Percentiles rank a stretch among this genome's conserved stretches.
Evolutionary conservation across 2,888 invertebrate species (phyloP).

Genomic region (Poecilus cupreus): DNA sequence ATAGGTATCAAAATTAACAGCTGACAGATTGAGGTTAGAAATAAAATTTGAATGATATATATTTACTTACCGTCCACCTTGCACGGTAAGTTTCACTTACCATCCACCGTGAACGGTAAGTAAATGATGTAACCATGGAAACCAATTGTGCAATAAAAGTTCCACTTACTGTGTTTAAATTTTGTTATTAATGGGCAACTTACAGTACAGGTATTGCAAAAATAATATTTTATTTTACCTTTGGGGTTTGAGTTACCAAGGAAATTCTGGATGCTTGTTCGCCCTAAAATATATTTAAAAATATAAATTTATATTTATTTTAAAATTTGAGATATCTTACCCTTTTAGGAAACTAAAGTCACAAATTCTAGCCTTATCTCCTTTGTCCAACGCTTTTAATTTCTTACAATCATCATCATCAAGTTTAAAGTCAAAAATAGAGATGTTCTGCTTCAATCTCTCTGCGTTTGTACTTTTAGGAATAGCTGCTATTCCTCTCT

Average conservation of each 20-base stretch:
- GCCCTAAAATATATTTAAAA: slow-evolving; percentile 67
- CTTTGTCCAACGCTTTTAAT: slow-evolving; percentile 79
- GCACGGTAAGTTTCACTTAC: no score
- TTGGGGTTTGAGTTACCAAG: slow-evolving; percentile 72
- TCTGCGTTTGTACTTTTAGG: slow-evolving; percentile 88
- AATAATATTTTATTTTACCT: no score
- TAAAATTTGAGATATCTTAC: slow-evolving; percentile 68
- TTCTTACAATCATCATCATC: slow-evolving; percentile 77
- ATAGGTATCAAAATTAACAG: no score
- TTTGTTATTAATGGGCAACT: no score
- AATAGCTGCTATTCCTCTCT: slow-evolving; percentile 84
- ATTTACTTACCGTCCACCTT: no score
- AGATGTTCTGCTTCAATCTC: slow-evolving; percentile 85
- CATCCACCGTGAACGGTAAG: no score
- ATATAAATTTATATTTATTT: not conserved
- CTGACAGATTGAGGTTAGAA: no score
- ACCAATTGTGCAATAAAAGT: no score
- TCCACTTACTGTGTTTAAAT: no score
- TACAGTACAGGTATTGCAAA: not conserved
- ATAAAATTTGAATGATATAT: no score
- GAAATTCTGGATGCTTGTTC: slow-evolving; percentile 83
- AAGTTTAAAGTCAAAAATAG: slow-evolving; percentile 84
- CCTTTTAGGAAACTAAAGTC: slow-evolving; percentile 83
- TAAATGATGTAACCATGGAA: no score
- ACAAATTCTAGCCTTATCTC: slow-evolving; percentile 79